Conservation (phyloP, 2,888 invertebrate genomes). For the Sialis lutaria region DNA sequence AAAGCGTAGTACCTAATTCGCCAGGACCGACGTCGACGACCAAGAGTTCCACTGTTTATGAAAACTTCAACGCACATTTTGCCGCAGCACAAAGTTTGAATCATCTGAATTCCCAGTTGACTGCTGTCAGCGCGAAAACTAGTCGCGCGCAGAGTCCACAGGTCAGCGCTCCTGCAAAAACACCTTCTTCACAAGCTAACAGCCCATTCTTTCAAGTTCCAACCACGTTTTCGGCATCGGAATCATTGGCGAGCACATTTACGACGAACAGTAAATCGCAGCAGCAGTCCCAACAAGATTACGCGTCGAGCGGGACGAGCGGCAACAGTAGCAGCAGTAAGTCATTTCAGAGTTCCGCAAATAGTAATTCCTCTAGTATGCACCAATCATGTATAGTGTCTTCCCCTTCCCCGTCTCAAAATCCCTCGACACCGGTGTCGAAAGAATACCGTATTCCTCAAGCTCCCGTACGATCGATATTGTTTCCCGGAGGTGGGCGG, state of each 20-base stretch:
- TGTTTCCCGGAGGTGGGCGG: constrained; percentile 16
- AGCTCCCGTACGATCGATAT: constrained; percentile 27
- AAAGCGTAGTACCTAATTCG: constrained; percentile 51
- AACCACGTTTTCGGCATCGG: constrained; percentile 37
- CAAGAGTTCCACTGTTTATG: constrained; percentile 36
- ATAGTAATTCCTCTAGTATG: constrained; percentile 22
- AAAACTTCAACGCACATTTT: constrained; percentile 55
- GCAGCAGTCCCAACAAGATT: constrained; percentile 16
- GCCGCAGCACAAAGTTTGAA: constrained; percentile 45
- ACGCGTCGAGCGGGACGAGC: constrained; percentile 14
- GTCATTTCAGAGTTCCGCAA: constrained; percentile 20
- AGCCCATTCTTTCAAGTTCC: constrained; percentile 47
- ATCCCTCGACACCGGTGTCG: constrained; percentile 26
- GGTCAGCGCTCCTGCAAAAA: constrained; percentile 23
- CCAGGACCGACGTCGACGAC: constrained; percentile 40
- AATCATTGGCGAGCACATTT: constrained; percentile 25
- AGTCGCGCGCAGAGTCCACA: constrained; percentile 29
- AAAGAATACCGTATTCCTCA: constrained; percentile 47
- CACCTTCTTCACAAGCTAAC: constrained; percentile 30
- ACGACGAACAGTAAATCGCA: constrained; percentile 34
- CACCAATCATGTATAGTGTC: constrained; percentile 58
- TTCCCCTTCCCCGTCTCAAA: constrained; percentile 37
- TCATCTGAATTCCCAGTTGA: constrained; percentile 45
- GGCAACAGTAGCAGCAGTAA: constrained; percentile 33
- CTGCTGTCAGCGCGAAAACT: constrained; percentile 33